These are phyloP conservation scores for Macrostomum cliftonense DNA, from an alignment of 2,888 invertebrate species.

Conservation along the genomic window DNA sequence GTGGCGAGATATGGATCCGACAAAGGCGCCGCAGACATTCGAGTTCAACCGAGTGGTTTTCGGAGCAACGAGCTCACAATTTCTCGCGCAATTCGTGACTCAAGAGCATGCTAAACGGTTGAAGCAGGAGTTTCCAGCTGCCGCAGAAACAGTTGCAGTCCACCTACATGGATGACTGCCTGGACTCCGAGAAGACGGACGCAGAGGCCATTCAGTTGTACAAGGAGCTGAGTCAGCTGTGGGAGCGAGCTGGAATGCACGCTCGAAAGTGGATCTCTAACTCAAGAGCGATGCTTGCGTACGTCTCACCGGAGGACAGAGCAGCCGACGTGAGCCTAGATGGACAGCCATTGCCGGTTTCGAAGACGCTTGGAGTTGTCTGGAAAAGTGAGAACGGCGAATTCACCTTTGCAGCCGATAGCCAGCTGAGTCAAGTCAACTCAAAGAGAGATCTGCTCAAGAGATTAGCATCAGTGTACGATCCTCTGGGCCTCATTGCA, in stretches of 20 bases:
- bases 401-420: neutral
- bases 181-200: constrained; percentile 10
- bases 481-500: neutral
- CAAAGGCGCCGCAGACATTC: neutral
- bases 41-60: constrained; percentile 10
- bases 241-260: constrained; percentile 7
- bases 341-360: neutral
- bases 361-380: neutral
- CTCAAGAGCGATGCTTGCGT: neutral
- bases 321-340: constrained; percentile 3
- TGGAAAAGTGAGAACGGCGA: neutral
- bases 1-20: constrained; percentile 6
- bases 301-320: constrained; percentile 1
- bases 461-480: neutral
- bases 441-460: constrained; percentile 1
- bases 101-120: constrained; percentile 5
- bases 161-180: constrained; percentile 12
- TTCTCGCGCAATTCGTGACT: constrained; percentile 8
- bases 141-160: constrained; percentile 11
- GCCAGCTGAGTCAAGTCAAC: neutral
- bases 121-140: constrained; percentile 2
- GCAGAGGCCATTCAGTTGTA: constrained; percentile 8
- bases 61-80: constrained; percentile 4
- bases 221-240: constrained; percentile 7
- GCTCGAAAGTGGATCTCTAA: constrained; percentile 2